Evolutionary conservation across 1,140 invertebrate genomes (phyloP), one percentile per base, ranked within the genome.

Genomic region (Heliconius himera): DNA sequence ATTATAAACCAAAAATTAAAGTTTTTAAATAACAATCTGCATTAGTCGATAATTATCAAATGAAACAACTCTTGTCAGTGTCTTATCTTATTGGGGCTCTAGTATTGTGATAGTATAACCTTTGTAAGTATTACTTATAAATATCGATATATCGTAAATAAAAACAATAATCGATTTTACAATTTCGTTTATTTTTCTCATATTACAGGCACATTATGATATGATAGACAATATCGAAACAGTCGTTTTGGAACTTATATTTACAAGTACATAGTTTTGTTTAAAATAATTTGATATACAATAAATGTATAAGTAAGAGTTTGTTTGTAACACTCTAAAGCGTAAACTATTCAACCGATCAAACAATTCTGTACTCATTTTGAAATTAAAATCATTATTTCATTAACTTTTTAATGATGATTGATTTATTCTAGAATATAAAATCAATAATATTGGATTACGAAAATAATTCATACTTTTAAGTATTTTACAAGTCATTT

Each of bases 151-250:
- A 75, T 71, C 76, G 60, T 66, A 84, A 88, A 85, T 88, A 79
- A 88, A 88, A 88, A 60, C 70, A 83, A 75, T 79, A 46, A 79
- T 82, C 77, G 86, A 86, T 86, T 87, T 83, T 82, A 86, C 81
- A 86, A 80, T 84, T 88, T 89, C 81, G 84, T 88, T 87, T 84
- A 85, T 87, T 86, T 82, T 51, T 51, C 41, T 82, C 81, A 80
- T 76, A 66, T 66, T 66, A 66, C 22, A 66, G 60, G 60, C 60
- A 66, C 60, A 29, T 66, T 66, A 66, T 66, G 60, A 66, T 84
- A 82, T 66, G 26, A 66, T 84, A 82, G 82, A 81, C 77, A 66
- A 73, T 83, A 83, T 82, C 79, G 76, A 83, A 51, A 85, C 86
- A 87, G 85, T 87, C 84, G 76, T 84, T 88, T 86, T 80, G 70